Base-by-base conservation (phyloP, 2,113 vertebrate species). In the Microtus richardsoni region DNA sequence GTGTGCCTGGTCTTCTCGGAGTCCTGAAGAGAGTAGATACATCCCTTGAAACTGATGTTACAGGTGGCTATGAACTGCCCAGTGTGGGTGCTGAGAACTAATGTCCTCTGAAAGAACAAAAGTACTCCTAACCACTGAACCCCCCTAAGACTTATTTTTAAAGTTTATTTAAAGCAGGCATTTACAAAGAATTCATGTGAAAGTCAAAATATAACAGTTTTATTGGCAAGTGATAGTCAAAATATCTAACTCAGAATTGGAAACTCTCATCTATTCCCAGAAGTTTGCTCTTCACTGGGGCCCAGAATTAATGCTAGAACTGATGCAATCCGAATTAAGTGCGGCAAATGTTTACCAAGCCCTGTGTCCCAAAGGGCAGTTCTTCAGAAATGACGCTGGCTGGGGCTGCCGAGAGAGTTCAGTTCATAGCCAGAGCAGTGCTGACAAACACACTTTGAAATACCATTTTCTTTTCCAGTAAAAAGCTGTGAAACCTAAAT, bases 361-460 rank as follows among this genome's bases (percentile, higher is more conserved):
- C 74, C 36, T 90, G 19, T 36, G 36, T 90, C 89, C 49, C 96
- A 11, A 60, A 80, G 93, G 94, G 62, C 91, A 1, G 58, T 44
- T 73, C 17, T 0, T 21, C 0, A 70, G 75, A 80, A 95, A 80
- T 66, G 75, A 93, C 1, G 68, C 79, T 94, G 54, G 58, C 14
- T 91, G 54, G 0, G n/a, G 58, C 8, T 78, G 82, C 66, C 75
- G 49, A 78, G 91, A 96, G 68, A 93, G 49, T 30, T 75, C 49
- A 91, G 62, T 47, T 70, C 14, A 14, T 21, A 58, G 36, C 39
- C 52, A 21, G 6, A 84, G 54, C 44, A 62, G 8, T 14, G 52
- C n/a, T 91, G 84, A 97, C 60, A 91, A 91, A 79, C 83, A 91
- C 84, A 92, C 41, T 75, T 73, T 16, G 88, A 96, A 93, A 73